Conservation (phyloP, 2,113 vertebrate genomes). For the Myotis brandtii region DNA sequence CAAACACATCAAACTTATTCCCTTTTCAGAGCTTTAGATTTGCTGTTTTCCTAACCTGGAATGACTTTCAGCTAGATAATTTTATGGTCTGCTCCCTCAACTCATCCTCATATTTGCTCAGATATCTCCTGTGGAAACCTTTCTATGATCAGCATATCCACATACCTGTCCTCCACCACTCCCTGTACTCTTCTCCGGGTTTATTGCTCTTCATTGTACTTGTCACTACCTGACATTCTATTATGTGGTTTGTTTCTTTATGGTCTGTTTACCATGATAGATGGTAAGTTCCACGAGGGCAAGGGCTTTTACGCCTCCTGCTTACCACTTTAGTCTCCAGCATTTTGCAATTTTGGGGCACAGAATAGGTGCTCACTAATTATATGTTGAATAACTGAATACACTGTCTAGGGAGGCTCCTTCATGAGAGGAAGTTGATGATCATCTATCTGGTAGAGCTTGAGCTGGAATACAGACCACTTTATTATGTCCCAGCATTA, state of each 20-base stretch:
- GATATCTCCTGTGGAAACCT: background rate
- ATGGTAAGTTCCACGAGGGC: background rate
- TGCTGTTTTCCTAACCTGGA: background rate
- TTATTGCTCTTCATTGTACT: background rate
- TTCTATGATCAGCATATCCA: background rate
- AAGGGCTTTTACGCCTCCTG: background rate
- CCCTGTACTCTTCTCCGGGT: background rate
- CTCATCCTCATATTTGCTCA: background rate
- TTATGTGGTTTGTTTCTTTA: background rate
- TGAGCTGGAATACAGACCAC: background rate
- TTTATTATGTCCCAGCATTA: background rate
- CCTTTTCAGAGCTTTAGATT: background rate
- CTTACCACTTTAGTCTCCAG: background rate
- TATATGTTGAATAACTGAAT: background rate
- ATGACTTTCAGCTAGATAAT: background rate
- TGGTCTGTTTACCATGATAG: background rate
- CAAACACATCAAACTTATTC: background rate
- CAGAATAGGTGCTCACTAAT: background rate
- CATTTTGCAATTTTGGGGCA: background rate
- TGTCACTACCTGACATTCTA: background rate
- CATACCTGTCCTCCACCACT: background rate
- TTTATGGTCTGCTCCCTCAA: background rate
- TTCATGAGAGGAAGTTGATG: background rate
- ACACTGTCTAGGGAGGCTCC: background rate
- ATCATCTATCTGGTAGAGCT: background rate